These are phyloP conservation scores for Parotocinclus haroldoi DNA, from an alignment of 2,797 vertebrate genomes.

Conservation along the genomic window DNA sequence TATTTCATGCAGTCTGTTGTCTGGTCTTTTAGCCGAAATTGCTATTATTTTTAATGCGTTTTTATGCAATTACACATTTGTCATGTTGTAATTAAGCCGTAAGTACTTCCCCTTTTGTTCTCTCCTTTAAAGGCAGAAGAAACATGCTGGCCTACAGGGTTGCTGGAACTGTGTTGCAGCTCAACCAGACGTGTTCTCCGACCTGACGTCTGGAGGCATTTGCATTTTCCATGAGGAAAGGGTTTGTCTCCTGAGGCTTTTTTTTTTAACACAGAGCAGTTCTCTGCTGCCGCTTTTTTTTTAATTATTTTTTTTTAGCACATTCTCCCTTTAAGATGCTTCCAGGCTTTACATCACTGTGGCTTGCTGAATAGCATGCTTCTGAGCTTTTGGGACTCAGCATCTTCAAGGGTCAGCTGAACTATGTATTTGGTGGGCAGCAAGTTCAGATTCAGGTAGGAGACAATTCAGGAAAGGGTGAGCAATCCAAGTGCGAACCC, in stretches of 20 bases:
- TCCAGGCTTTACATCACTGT: slow-evolving; percentile 5
- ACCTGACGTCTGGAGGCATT: slow-evolving; percentile 39
- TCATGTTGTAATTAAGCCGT: slow-evolving; percentile 30
- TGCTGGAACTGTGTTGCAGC: slow-evolving; percentile 26
- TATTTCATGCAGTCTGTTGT: slow-evolving; percentile 41
- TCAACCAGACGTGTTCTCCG: slow-evolving; percentile 36
- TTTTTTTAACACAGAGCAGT: slow-evolving; percentile 6
- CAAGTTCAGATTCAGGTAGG: slow-evolving; percentile 19
- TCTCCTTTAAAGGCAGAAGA: slow-evolving; percentile 32
- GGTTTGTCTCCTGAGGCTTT: slow-evolving; percentile 11
- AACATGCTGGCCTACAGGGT: slow-evolving; percentile 30
- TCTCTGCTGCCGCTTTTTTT: no score
- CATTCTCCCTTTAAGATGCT: not conserved
- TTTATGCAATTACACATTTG: slow-evolving; percentile 15
- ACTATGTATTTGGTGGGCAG: slow-evolving; percentile 31
- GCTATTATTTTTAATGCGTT: slow-evolving; percentile 11
- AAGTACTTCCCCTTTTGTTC: not conserved
- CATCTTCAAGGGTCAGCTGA: slow-evolving; percentile 6
- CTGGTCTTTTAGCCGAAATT: slow-evolving; percentile 36
- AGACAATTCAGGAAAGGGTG: not conserved
- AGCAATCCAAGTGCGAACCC: slow-evolving; percentile 27
- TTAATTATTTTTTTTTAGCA: slow-evolving; percentile 15
- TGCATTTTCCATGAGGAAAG: slow-evolving; percentile 17
- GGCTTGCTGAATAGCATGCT: slow-evolving; percentile 4
- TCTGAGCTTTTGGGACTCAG: slow-evolving; percentile 8